Evolutionary conservation across 2,797 vertebrate genomes (phyloP).

Genomic region (Hypotaenidia philippensis): DNA sequence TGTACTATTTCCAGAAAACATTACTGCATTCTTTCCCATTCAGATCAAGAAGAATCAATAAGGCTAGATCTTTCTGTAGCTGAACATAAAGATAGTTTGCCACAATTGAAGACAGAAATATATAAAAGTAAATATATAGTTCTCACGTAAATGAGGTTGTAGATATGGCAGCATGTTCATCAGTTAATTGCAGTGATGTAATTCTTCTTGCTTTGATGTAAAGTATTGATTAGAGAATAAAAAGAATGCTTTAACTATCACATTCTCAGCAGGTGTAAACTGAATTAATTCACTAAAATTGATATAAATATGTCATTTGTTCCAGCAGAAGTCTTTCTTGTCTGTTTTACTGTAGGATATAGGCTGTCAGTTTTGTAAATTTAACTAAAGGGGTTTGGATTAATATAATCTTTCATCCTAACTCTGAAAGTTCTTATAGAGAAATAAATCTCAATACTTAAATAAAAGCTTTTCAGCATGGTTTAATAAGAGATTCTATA

Average conservation of each 20-base stretch:
- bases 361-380: background rate
- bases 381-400: background rate
- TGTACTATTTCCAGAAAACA: background rate
- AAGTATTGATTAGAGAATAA: background rate
- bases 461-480: slow-evolving; percentile 14
- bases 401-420: background rate
- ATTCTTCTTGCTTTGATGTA: background rate
- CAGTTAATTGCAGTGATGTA: background rate
- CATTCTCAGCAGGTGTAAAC: background rate
- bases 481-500: background rate
- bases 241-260: background rate
- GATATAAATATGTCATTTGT: background rate
- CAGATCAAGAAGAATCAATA: background rate
- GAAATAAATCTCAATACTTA: background rate
- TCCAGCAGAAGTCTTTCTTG: background rate
- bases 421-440: background rate
- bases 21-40: background rate
- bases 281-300: background rate
- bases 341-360: slow-evolving; percentile 18
- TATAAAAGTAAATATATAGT: background rate
- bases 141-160: background rate
- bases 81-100: background rate
- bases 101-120: background rate
- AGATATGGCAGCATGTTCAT: background rate
- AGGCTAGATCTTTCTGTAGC: background rate